These are phyloP conservation scores for Drosophila mettleri DNA, from an alignment of 2,888 invertebrate genomes.

Conservation along the genomic window DNA sequence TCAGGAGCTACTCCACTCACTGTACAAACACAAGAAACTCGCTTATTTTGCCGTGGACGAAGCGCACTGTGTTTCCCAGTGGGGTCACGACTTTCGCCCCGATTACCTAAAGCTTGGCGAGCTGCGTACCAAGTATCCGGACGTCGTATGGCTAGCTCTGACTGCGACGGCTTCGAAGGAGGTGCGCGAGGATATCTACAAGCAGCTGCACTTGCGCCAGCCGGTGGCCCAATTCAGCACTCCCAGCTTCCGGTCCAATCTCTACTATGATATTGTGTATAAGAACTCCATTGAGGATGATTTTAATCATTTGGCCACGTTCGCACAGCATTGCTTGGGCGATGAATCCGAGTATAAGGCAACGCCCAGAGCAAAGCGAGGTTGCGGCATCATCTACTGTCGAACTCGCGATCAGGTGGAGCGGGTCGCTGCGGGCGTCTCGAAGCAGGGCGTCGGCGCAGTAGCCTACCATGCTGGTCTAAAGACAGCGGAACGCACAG, in stretches of 20 bases:
- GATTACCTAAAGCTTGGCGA: constrained; percentile 95
- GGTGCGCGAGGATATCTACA: constrained; percentile 93
- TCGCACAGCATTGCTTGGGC: constrained; percentile 89
- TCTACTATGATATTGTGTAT: constrained; percentile 97
- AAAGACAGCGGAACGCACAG: constrained; percentile 89
- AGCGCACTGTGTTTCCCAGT: constrained; percentile 98
- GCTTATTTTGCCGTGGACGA: constrained; percentile 98
- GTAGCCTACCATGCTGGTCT: constrained; percentile 96
- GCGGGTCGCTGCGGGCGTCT: constrained; percentile 91
- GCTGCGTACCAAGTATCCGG: constrained; percentile 87
- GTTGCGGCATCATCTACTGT: constrained; percentile 97
- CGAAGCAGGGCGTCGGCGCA: constrained; percentile 90
- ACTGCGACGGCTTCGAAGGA: constrained; percentile 96
- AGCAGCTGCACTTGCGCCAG: constrained; percentile 89
- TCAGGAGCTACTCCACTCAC: constrained; percentile 88
- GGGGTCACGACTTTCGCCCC: constrained; percentile 99
- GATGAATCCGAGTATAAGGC: constrained; percentile 79
- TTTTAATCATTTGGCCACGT: constrained; percentile 91
- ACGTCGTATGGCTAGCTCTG: constrained; percentile 94
- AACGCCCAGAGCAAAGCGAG: constrained; percentile 81
- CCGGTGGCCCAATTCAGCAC: constrained; percentile 92
- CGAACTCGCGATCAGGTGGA: constrained; percentile 96
- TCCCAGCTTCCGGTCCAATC: constrained; percentile 95
- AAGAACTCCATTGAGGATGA: constrained; percentile 94
- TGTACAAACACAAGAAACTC: constrained; percentile 91